A percentile compares a stretch with the other conserved stretches of the same genome.
Conservation (phyloP, 2,113 vertebrate genomes). For the Tricholaema leucomelas region DNA sequence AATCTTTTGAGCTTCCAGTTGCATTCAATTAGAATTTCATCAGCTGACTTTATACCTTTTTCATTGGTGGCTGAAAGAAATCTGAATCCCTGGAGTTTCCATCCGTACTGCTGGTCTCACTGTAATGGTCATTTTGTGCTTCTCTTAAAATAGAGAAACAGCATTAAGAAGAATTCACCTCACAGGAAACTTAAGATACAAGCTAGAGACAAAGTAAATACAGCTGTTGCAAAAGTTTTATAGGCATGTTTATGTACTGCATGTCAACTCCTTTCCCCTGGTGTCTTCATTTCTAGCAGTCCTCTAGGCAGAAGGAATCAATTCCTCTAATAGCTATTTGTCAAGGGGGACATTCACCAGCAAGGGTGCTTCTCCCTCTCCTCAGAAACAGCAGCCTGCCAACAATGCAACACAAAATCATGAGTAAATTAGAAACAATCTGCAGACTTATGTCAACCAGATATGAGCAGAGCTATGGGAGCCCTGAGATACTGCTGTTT, state of each 20-base stretch:
- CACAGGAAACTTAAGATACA: slow-evolving; percentile 49
- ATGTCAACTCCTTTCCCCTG: neutral
- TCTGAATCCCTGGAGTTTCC: slow-evolving; percentile 94
- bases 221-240: slow-evolving; percentile 20
- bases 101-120: slow-evolving; percentile 90
- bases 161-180: slow-evolving; percentile 59
- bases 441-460: neutral
- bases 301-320: neutral
- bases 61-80: slow-evolving; percentile 91
- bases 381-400: neutral
- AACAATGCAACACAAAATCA: neutral
- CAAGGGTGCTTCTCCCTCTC: neutral
- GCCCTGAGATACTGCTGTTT: neutral
- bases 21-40: neutral
- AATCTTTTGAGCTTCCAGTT: neutral
- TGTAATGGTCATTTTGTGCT: slow-evolving; percentile 85
- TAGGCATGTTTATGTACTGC: neutral
- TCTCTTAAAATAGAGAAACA: slow-evolving; percentile 82
- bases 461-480: neutral
- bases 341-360: neutral
- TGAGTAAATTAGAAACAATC: neutral
- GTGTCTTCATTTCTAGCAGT: neutral
- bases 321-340: neutral
- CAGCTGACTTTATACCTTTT: slow-evolving; percentile 83
- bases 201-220: slow-evolving; percentile 55